These are phyloP conservation scores for Anomalospiza imberbis DNA, from an alignment of 2,797 vertebrate species.

Conservation along the genomic window DNA sequence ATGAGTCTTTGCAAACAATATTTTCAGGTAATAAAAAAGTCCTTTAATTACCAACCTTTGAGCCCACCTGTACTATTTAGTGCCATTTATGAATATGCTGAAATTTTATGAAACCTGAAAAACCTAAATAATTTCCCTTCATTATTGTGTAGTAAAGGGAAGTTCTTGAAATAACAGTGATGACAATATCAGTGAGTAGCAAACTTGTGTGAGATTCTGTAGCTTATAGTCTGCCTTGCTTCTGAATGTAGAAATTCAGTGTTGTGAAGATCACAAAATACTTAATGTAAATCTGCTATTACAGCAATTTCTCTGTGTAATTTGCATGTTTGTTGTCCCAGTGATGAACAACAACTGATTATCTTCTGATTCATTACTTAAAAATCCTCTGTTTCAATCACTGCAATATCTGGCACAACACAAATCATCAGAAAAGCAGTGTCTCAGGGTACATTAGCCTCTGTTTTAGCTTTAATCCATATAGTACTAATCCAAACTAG, in stretches of 20 bases:
- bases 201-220: neutral
- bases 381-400: neutral
- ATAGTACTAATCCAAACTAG: neutral
- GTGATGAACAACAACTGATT: neutral
- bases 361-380: neutral
- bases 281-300: neutral
- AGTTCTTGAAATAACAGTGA: neutral
- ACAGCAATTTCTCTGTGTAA: neutral
- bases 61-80: neutral
- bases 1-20: conserved; percentile 88
- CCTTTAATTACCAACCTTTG: neutral
- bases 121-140: neutral
- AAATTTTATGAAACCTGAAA: neutral
- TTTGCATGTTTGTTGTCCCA: neutral
- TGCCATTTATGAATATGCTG: neutral
- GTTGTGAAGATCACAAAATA: neutral
- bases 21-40: conserved; percentile 81
- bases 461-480: neutral
- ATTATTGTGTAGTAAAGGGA: neutral
- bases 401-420: neutral
- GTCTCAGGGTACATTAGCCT: neutral
- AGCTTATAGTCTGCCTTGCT: neutral
- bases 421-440: neutral
- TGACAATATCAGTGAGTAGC: neutral
- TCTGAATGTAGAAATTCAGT: neutral